Percentiles rank a stretch among this genome's conserved stretches.
Evolutionary conservation across 2,797 vertebrate species (phyloP).

Genomic region (Ibycter americanus): DNA sequence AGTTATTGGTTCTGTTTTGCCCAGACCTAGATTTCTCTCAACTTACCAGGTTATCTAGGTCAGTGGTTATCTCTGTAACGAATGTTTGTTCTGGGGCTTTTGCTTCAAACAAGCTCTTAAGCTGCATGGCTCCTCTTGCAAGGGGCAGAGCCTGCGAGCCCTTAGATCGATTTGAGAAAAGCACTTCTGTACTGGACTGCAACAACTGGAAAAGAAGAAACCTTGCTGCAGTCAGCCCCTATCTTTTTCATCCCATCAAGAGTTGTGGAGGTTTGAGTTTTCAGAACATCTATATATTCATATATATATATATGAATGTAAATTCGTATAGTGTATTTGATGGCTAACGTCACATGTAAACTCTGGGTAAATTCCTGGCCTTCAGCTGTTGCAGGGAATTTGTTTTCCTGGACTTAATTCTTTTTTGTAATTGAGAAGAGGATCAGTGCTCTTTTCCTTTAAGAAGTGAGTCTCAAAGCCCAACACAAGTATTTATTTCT

Average conservation of each 20-base stretch:
- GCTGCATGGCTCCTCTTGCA: fast-evolving
- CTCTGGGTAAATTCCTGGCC: fast-evolving
- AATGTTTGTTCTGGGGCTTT: background rate
- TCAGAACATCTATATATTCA: too few relatives aligned
- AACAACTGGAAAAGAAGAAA: background rate
- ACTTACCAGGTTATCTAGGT: fast-evolving
- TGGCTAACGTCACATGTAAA: background rate
- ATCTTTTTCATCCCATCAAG: fast-evolving
- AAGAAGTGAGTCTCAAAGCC: background rate
- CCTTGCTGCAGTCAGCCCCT: fast-evolving
- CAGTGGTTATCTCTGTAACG: fast-evolving
- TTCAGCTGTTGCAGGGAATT: background rate
- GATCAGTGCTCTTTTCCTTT: fast-evolving
- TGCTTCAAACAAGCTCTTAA: too few relatives aligned
- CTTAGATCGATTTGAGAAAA: background rate
- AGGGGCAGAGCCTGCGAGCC: background rate
- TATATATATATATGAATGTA: too few relatives aligned
- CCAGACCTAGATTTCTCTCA: fast-evolving
- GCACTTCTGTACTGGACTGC: too few relatives aligned
- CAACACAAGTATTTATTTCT: background rate
- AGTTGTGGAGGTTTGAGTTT: background rate
- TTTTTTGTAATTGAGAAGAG: background rate
- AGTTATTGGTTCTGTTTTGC: background rate
- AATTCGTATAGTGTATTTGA: fast-evolving
- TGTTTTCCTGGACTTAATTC: background rate